phyloP scores from a whole-genome alignment of 2,797 vertebrate genomes.

The Hypotaenidia philippensis region DNA sequence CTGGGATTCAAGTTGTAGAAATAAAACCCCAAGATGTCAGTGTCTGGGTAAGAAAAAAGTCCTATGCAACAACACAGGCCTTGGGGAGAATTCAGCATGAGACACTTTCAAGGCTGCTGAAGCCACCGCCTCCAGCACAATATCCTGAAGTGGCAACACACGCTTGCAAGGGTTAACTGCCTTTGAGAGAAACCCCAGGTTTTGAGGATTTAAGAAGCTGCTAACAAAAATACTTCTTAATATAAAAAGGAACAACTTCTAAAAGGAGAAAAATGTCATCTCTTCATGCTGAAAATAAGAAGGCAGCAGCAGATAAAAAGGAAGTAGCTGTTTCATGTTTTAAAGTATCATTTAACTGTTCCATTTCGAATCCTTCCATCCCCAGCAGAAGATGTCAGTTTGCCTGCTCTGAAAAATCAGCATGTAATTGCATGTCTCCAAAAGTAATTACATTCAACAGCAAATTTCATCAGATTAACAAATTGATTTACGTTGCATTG shows the following conservation, averaged over 20 bases:
- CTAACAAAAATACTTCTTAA: slow-evolving; percentile 14
- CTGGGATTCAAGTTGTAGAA: neutral
- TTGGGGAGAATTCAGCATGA: accelerated
- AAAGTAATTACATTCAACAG: slow-evolving; percentile 66
- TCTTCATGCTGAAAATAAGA: slow-evolving; percentile 35
- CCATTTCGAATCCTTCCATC: slow-evolving; percentile 26
- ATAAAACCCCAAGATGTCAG: neutral
- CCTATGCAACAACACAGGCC: neutral
- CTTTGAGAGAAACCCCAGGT: neutral
- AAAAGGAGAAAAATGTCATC: slow-evolving; percentile 39
- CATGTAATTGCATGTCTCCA: slow-evolving; percentile 54
- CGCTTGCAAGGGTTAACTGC: neutral
- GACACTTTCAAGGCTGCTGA: neutral
- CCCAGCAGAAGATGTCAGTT: slow-evolving; percentile 50
- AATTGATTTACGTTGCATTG: slow-evolving; percentile 52
- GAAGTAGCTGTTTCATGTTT: slow-evolving; percentile 63
- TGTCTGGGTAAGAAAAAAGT: neutral
- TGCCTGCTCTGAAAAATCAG: slow-evolving; percentile 38
- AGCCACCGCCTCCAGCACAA: neutral
- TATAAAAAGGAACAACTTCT: neutral
- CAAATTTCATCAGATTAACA: slow-evolving; percentile 70
- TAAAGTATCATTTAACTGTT: slow-evolving; percentile 41
- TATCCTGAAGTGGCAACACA: neutral
- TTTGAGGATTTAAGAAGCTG: neutral
- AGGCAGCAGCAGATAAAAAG: slow-evolving; percentile 52